A percentile compares a stretch with the other conserved stretches of the same genome.
Evolutionary conservation across 1,140 invertebrate genomes (phyloP).

Genomic region (Heliconius eleuchia): DNA sequence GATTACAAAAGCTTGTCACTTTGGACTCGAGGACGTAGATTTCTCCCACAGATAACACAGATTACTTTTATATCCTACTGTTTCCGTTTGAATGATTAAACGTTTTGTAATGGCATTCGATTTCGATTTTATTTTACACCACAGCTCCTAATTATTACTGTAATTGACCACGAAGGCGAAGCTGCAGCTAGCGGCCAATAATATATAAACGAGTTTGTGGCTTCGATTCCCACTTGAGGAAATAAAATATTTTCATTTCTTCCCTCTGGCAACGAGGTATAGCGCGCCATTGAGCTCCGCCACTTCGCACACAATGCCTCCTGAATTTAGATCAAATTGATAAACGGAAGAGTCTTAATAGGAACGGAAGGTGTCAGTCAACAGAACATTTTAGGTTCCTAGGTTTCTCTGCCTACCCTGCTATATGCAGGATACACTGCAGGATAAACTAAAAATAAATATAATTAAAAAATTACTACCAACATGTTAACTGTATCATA

Average conservation of each 20-base stretch:
- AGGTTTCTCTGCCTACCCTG: neutral
- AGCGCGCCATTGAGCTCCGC: neutral
- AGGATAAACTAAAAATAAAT: neutral
- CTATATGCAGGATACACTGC: neutral
- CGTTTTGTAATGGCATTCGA: neutral
- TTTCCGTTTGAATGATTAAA: slow-evolving; percentile 3
- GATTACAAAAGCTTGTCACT: neutral
- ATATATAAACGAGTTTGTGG: no score
- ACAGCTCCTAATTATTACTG: no score
- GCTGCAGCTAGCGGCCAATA: no score
- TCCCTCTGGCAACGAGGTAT: no score
- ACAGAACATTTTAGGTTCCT: neutral
- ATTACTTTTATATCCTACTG: slow-evolving; percentile 12
- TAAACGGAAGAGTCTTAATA: neutral
- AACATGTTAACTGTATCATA: no score
- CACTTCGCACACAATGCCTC: neutral
- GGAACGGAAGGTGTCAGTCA: neutral
- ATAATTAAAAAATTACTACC: no score
- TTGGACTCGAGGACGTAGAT: neutral
- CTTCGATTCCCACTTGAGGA: no score
- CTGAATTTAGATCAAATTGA: neutral
- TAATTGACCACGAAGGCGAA: no score
- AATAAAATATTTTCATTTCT: no score
- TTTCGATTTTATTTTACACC: neutral
- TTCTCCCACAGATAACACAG: neutral